Base-by-base conservation (phyloP, 35 echinoderm and acorn worm species). In the Acanthaster planci region DNA sequence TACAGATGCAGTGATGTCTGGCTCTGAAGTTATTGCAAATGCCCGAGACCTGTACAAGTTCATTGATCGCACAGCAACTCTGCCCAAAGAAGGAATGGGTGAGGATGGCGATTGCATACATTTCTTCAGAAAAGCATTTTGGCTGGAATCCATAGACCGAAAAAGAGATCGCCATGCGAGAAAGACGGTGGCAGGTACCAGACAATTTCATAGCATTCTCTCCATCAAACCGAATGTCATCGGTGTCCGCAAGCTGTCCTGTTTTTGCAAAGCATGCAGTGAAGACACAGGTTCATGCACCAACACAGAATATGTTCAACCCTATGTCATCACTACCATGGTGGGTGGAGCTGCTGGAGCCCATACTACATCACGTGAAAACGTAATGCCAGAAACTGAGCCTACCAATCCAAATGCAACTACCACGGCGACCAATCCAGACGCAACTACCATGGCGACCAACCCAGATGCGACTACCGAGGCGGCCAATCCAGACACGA, bases 1-100 rank as follows among this genome's bases (percentile, higher is more conserved):
- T 17, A 76, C 90, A 31, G 77, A 82, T 82, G 85, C 90, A 60
- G 90, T 92, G 31, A 87, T 82, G 79, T 38, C 78, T 75, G 85
- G 90, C 6, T 68, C 18, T 16, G 36, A 5, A 21, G 31, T 88
- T 18, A 77, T 92, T 17, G 22, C 16, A 14, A 55, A 81, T 82
- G 90, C 90, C 15, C 21, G 77, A 14, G 90, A 91, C 27, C 21
- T 91, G 75, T 87, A 38, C 76, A 83, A 60, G 21, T 83, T 83
- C 21, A 8, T 83, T 3, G 21, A 59, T 37, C 12, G 16, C 9
- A 83, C 12, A 21, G 81, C 42, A 9, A 57, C 52, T 15, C 50
- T 21, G 6, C 81, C 81, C 57, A 36, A 1, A 34, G 5, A 52
- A 36, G n/a, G 15, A 15, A 1, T 31, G 67, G 83, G 35, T 30